Evolutionary conservation across 2,797 vertebrate genomes (phyloP).

Genomic region (Microctenopoma stevenorrisi): DNA sequence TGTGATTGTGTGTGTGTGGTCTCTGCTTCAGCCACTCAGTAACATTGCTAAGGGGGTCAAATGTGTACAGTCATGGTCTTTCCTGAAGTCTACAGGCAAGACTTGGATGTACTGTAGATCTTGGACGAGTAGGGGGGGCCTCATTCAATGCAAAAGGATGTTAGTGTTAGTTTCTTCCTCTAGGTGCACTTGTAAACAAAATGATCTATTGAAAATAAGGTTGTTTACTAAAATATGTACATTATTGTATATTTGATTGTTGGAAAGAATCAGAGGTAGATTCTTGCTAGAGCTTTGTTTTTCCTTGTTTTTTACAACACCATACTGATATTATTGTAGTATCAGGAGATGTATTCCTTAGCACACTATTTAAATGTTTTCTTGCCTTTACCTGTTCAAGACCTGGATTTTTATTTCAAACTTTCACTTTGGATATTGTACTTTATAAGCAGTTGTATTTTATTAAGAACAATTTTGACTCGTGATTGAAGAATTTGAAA

Average conservation of each 20-base stretch:
- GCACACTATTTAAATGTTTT: slow-evolving; percentile 87
- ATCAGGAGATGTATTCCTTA: slow-evolving; percentile 89
- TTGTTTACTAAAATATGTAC: slow-evolving; percentile 96
- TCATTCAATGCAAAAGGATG: slow-evolving; percentile 83
- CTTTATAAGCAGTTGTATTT: slow-evolving; percentile 98
- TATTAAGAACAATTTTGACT: slow-evolving; percentile 93
- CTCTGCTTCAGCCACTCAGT: slow-evolving; percentile 49
- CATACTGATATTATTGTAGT: slow-evolving; percentile 80
- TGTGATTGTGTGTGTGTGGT: too few relatives aligned
- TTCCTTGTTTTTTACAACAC: slow-evolving; percentile 79
- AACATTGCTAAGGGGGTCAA: slow-evolving; percentile 59
- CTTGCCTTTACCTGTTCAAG: slow-evolving; percentile 80
- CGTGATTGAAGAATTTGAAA: slow-evolving; percentile 87
- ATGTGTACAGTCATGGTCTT: slow-evolving; percentile 54
- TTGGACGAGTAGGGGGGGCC: slow-evolving; percentile 22
- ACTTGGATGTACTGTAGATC: slow-evolving; percentile 38
- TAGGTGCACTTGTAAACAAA: slow-evolving; percentile 94
- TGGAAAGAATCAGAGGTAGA: slow-evolving; percentile 71
- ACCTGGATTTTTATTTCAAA: slow-evolving; percentile 86
- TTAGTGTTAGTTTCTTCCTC: slow-evolving; percentile 87
- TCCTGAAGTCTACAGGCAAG: slow-evolving; percentile 50
- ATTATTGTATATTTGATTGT: slow-evolving; percentile 91
- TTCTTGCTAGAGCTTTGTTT: slow-evolving; percentile 71
- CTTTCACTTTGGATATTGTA: slow-evolving; percentile 93
- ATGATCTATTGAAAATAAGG: slow-evolving; percentile 83